phyloP scores from a whole-genome alignment of 1,140 invertebrate species.

The Acromyrmex echinatior region DNA sequence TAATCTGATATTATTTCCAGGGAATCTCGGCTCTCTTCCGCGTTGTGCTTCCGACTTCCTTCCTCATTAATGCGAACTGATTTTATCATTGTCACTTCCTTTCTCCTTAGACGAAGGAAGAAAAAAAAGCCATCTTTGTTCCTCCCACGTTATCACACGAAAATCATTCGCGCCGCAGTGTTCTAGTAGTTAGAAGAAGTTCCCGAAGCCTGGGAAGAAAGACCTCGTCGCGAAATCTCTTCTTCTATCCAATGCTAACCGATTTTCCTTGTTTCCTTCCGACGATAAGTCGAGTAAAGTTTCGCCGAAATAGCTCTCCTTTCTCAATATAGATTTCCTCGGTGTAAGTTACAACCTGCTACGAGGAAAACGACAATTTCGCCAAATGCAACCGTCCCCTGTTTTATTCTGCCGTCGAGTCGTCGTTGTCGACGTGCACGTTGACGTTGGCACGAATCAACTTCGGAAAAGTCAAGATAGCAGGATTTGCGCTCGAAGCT shows the following conservation, averaged over 20 bases:
- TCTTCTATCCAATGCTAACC: constrained; percentile 47
- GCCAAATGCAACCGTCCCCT: constrained; percentile 9
- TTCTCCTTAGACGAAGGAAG: background rate
- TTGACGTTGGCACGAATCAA: constrained; percentile 29
- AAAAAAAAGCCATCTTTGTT: constrained; percentile 29
- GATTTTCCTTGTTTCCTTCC: constrained; percentile 54
- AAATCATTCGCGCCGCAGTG: constrained; percentile 53
- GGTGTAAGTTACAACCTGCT: constrained; percentile 52
- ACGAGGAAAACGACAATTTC: constrained; percentile 48
- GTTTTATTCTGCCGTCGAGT: constrained; percentile 42
- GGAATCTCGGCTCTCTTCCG: constrained; percentile 36
- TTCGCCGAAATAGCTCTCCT: constrained; percentile 52
- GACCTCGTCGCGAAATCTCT: constrained; percentile 37
- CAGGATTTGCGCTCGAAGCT: constrained; percentile 55
- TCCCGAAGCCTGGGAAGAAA: constrained; percentile 46
- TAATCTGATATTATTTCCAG: constrained; percentile 45
- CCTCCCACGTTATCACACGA: constrained; percentile 36
- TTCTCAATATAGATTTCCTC: constrained; percentile 58
- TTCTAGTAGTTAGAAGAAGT: constrained; percentile 54
- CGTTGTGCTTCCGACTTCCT: constrained; percentile 39
- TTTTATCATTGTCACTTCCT: constrained; percentile 33
- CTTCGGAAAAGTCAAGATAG: constrained; percentile 59
- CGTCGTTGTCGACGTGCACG: constrained; percentile 9
- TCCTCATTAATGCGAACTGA: constrained; percentile 38
- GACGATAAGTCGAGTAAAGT: constrained; percentile 61